Conservation (phyloP, 2,888 invertebrate species). For the Coleophora flavipennella region DNA sequence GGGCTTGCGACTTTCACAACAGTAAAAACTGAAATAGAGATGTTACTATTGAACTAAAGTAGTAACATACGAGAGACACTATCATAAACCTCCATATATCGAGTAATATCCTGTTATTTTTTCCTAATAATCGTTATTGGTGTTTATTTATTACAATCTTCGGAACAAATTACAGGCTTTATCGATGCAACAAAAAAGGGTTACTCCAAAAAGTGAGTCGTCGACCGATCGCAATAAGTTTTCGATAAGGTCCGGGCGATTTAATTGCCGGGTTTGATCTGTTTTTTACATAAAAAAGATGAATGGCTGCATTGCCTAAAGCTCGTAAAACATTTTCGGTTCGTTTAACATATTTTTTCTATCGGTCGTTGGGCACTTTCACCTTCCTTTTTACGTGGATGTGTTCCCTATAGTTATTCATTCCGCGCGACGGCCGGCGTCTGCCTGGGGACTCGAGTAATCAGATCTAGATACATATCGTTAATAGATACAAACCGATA, state of each 20-base stretch:
- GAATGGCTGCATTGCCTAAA: conserved; percentile 61
- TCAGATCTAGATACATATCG: conserved; percentile 55
- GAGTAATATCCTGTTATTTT: conserved; percentile 70
- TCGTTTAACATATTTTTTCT: conserved; percentile 57
- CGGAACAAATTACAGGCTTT: conserved; percentile 69
- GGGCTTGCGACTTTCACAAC: conserved; percentile 60
- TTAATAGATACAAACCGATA: conserved; percentile 38
- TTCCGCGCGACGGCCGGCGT: conserved; percentile 37
- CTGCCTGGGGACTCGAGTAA: conserved; percentile 41
- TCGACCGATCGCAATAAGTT: conserved; percentile 70
- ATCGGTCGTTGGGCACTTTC: conserved; percentile 55
- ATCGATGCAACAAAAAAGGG: conserved; percentile 64
- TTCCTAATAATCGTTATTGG: conserved; percentile 71
- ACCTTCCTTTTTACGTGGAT: conserved; percentile 40
- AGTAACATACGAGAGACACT: conserved; percentile 47
- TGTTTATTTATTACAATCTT: conserved; percentile 71
- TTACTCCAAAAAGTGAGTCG: conserved; percentile 71
- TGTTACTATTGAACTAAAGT: conserved; percentile 59
- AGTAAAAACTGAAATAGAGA: conserved; percentile 61
- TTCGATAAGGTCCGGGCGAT: conserved; percentile 70
- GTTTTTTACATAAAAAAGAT: conserved; percentile 72
- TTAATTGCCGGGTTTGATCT: conserved; percentile 72
- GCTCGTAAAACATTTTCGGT: conserved; percentile 58
- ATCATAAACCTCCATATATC: conserved; percentile 50
- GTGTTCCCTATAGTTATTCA: conserved; percentile 45